phyloP scores from a whole-genome alignment of 2,113 vertebrate species.

The Amphiprion percula region DNA sequence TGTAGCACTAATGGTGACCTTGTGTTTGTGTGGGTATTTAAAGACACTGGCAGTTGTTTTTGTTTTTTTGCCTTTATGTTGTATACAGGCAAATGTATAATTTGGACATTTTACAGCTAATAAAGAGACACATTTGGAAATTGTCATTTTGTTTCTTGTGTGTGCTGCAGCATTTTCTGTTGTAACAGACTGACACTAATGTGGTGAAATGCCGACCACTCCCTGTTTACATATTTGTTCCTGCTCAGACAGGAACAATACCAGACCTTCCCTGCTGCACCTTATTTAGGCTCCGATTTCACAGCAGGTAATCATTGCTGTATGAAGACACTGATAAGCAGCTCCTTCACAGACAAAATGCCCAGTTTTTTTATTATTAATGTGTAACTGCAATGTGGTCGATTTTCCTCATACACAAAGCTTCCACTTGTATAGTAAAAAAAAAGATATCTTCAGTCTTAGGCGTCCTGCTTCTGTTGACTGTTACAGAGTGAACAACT shows the following conservation, averaged over 20 bases:
- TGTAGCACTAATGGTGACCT: slow-evolving; percentile 22
- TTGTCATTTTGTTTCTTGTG: background rate
- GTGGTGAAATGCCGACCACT: slow-evolving; percentile 49
- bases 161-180: background rate
- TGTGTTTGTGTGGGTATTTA: slow-evolving; percentile 20
- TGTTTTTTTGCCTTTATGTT: slow-evolving; percentile 28
- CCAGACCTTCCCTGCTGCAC: slow-evolving; percentile 52
- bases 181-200: slow-evolving; percentile 11
- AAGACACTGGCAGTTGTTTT: background rate
- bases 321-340: slow-evolving; percentile 5
- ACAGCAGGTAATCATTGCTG: slow-evolving; percentile 14
- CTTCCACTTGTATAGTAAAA: background rate
- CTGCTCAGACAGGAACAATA: slow-evolving; percentile 75
- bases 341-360: background rate
- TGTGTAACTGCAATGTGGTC: background rate
- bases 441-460: background rate
- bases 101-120: slow-evolving; percentile 63
- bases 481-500: background rate
- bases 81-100: slow-evolving; percentile 34
- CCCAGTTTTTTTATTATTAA: slow-evolving; percentile 4
- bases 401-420: background rate
- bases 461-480: background rate
- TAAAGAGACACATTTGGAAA: slow-evolving; percentile 61
- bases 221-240: slow-evolving; percentile 79
- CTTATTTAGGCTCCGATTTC: slow-evolving; percentile 23